A percentile compares a stretch with the other conserved stretches of the same genome.
phyloP scores from a whole-genome alignment of 2,113 vertebrate species.

The Malaclemys terrapin region DNA sequence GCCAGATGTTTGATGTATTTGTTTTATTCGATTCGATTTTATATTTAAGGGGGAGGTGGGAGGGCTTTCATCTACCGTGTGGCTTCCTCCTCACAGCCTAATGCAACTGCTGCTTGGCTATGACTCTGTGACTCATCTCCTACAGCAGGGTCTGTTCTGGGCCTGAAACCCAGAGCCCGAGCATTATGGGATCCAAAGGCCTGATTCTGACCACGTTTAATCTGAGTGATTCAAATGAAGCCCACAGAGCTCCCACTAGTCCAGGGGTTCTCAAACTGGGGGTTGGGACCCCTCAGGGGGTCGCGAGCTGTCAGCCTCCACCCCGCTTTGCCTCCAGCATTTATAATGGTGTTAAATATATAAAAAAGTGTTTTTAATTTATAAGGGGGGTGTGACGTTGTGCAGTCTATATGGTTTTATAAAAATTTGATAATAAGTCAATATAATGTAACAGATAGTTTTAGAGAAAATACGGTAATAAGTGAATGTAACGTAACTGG shows the following conservation, averaged over 20 bases:
- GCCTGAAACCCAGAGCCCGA: neutral
- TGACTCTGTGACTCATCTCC: neutral
- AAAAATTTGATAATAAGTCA: too few species aligned
- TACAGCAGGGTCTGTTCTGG: neutral
- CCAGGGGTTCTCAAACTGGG: too few species aligned
- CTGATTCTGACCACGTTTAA: neutral
- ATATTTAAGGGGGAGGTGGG: neutral
- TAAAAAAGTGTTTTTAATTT: too few species aligned
- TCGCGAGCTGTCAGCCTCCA: too few species aligned
- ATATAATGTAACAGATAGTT: too few species aligned
- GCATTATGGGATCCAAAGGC: neutral
- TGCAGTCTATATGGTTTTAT: too few species aligned
- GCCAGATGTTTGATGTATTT: constrained; percentile 4
- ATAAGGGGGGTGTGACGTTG: too few species aligned
- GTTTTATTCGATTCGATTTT: neutral
- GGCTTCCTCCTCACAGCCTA: neutral
- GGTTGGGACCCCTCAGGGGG: too few species aligned
- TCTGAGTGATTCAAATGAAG: neutral
- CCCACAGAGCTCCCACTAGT: neutral
- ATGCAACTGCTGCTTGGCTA: neutral
- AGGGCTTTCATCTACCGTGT: neutral
- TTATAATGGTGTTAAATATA: too few species aligned
- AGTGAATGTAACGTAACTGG: too few species aligned
- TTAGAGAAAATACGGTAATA: too few species aligned
- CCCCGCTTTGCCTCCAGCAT: too few species aligned